Evolutionary conservation across 2,797 vertebrate species (phyloP).

Genomic region (Tachyglossus aculeatus): DNA sequence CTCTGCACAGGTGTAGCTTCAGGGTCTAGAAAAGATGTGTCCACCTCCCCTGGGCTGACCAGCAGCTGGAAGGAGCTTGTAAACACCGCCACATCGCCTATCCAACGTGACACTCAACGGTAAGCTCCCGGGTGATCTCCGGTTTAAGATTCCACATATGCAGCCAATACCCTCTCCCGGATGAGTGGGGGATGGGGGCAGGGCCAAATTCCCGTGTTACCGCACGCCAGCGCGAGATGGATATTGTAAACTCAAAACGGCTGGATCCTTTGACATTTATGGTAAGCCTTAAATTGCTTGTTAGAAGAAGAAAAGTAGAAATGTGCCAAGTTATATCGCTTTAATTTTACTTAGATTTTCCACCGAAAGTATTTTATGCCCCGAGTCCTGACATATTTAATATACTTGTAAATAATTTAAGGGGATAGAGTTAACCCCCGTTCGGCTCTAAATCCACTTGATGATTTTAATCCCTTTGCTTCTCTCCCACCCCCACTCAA

Average conservation of each 20-base stretch:
- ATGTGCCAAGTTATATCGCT: slow-evolving; percentile 55
- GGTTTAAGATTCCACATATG: slow-evolving; percentile 42
- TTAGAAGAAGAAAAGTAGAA: slow-evolving; percentile 56
- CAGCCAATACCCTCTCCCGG: slow-evolving; percentile 7
- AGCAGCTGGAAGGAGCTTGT: slow-evolving; percentile 51
- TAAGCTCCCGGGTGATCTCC: slow-evolving; percentile 66
- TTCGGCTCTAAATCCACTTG: slow-evolving; percentile 33
- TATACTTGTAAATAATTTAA: slow-evolving; percentile 62
- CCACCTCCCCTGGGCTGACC: slow-evolving; percentile 74
- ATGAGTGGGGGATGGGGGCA: slow-evolving; percentile 4
- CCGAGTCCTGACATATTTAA: slow-evolving; percentile 45
- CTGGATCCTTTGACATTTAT: slow-evolving; percentile 60
- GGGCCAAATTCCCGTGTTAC: slow-evolving; percentile 35
- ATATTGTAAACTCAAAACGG: slow-evolving; percentile 49
- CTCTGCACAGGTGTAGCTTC: slow-evolving; percentile 64
- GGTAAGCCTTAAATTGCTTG: slow-evolving; percentile 55
- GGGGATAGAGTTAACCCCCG: slow-evolving; percentile 32
- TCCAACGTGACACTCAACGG: slow-evolving; percentile 71
- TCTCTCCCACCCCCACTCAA: neutral
- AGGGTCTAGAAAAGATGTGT: slow-evolving; percentile 75
- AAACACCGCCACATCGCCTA: slow-evolving; percentile 40
- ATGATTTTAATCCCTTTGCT: slow-evolving; percentile 44
- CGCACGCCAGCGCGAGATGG: slow-evolving; percentile 28
- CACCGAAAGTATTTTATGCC: slow-evolving; percentile 51
- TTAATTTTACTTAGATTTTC: slow-evolving; percentile 61